Conservation (phyloP, 2,888 invertebrate genomes). For the Trachelus iudaicus region DNA sequence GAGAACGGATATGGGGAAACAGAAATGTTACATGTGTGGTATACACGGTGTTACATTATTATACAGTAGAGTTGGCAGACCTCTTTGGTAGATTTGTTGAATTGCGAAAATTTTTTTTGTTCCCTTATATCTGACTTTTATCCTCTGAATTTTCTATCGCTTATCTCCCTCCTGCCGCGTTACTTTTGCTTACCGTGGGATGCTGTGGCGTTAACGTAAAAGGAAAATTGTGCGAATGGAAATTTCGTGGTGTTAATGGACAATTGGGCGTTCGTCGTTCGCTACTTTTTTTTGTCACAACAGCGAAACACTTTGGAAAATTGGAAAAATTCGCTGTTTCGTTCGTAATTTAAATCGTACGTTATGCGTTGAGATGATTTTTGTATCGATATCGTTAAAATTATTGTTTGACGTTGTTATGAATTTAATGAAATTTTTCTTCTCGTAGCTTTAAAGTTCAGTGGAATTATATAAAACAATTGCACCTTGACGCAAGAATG, state of each 20-base stretch:
- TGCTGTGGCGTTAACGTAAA: constrained; percentile 46
- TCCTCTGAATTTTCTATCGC: constrained; percentile 36
- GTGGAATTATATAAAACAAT: neutral
- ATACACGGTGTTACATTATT: constrained; percentile 34
- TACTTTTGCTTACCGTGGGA: neutral
- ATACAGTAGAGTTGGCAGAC: constrained; percentile 48
- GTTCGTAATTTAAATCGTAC: neutral
- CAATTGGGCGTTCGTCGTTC: constrained; percentile 53
- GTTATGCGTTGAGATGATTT: neutral
- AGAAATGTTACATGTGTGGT: neutral
- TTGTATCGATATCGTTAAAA: neutral
- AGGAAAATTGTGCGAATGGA: constrained; percentile 50
- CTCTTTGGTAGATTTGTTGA: constrained; percentile 44
- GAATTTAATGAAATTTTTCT: neutral
- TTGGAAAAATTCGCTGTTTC: constrained; percentile 50
- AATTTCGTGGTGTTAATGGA: constrained; percentile 55
- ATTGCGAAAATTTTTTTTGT: constrained; percentile 43
- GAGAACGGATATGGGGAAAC: neutral
- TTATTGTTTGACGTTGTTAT: neutral
- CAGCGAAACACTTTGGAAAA: constrained; percentile 46
- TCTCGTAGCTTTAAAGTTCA: neutral
- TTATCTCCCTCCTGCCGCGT: neutral
- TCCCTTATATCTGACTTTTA: constrained; percentile 45
- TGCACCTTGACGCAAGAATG: neutral
- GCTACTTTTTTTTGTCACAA: constrained; percentile 47